Evolutionary conservation across 2,888 invertebrate species (phyloP), one percentile per base, ranked within the genome.

Genomic region (Myopa testacea): DNA sequence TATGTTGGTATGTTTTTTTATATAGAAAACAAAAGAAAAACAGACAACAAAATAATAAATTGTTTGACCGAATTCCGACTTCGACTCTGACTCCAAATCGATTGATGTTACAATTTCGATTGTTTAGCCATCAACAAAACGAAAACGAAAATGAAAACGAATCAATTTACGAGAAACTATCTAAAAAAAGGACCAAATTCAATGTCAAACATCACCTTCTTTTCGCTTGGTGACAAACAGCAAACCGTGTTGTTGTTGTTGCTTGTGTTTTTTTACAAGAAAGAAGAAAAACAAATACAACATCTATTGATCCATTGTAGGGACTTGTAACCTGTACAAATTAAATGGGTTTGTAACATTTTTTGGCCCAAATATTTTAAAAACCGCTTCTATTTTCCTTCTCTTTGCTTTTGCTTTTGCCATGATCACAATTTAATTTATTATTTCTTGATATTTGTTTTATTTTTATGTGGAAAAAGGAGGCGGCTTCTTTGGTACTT

Each of bases 51-150:
- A 26, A 62, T 81, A 82, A 85, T 85, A 83, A 82, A 85, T 82
- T 45, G 45, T 8, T 45, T 6, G 45, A 45, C 45, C 45, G 45
- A 45, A 45, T 45, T 45, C 45, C 45, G 45, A 10, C 45, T 8
- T 8, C 45, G 45, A 45, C 6, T 40, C 40, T 4, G 40, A 8
- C 5, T 10, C 10, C 10, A 6, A 10, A 8, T 45, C 62, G 58
- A 58, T 58, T 16, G 58, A 83, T 86, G 85, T 84, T 82, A 84
- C 83, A 84, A 85, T 83, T 81, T 79, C 78, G 63, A 68, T 79
- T 76, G 79, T 78, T 38, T 62, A 52, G n/a, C 19, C 34, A 40
- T 72, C 52, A 67, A 65, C 78, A 79, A 71, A 67, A 38, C 71
- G 68, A 75, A 52, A 16, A 16, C 1, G 19, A 19, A 26, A 50